Percentiles rank a stretch among this genome's conserved stretches.
Evolutionary conservation across 2,113 vertebrate species (phyloP).

Genomic region (Podocnemis expansa): DNA sequence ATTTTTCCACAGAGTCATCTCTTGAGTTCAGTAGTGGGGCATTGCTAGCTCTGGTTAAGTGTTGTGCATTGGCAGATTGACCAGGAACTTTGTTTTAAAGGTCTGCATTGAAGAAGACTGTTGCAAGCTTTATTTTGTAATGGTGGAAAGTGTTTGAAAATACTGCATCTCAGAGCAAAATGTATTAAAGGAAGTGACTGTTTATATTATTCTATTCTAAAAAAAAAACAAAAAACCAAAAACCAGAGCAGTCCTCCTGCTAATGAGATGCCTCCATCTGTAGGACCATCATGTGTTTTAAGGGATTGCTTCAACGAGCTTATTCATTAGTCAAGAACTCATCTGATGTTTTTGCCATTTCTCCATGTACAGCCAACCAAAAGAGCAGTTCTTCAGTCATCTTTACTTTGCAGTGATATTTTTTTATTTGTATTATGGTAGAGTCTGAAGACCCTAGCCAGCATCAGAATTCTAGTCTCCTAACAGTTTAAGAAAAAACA

Average conservation of each 20-base stretch:
- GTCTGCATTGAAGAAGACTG: background rate
- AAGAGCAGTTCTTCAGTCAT: background rate
- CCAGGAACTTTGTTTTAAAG: constrained; percentile 34
- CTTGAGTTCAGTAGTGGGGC: constrained; percentile 12
- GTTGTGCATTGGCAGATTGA: constrained; percentile 55
- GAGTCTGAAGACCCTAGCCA: accelerated
- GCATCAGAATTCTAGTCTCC: background rate
- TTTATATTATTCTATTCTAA: background rate
- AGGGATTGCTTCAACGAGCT: background rate
- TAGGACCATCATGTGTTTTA: background rate
- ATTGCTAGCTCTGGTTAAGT: background rate
- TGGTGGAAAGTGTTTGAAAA: background rate
- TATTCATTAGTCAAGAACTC: background rate
- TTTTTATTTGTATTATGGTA: accelerated
- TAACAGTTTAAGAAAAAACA: background rate
- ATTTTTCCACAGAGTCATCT: constrained; percentile 60
- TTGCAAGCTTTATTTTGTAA: background rate
- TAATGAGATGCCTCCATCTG: background rate
- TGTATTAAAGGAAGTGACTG: background rate
- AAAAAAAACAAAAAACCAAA: no score
- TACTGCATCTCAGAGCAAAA: background rate
- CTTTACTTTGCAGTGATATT: background rate
- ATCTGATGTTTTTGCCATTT: background rate
- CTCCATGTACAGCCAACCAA: background rate
- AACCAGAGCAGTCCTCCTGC: background rate